Evolutionary conservation across 2,797 vertebrate genomes (phyloP), one percentile per base, ranked within the genome.

Genomic region (Betta splendens): DNA sequence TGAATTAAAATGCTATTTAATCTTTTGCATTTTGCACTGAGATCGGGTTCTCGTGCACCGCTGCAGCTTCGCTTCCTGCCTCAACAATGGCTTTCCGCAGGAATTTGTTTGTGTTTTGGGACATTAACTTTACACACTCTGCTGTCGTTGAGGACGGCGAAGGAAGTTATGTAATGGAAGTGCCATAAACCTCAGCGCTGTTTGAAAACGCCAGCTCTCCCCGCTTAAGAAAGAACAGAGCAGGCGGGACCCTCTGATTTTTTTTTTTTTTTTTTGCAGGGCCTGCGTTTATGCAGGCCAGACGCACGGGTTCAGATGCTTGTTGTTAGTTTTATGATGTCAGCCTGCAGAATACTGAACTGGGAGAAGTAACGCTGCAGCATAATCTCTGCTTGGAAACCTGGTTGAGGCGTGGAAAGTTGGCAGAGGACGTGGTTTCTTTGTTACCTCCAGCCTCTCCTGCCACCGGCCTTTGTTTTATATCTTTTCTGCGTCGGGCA

Each of bases 61-160:
- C 29, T 35, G 23, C 20, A 54, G 38, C 44, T 66, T 42, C 23
- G 16, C 49, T 74, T 85, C 77, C 76, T 18, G 36, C 77, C 63
- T 45, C 53, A 32, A 71, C 46, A 1, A 59, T 44, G 70, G 50
- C n/a, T 71, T 74, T 88, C 61, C 72, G 80, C 70, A 5, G 62
- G 78, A 71, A 69, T 84, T 79, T 87, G 83, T 92, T 90, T 90
- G 88, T 48, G 89, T 93, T 92, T 88, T 87, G 70, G 78, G 76
- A 85, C 84, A 71, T 93, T 90, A 90, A 91, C 89, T 93, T 92
- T 90, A 89, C 86, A 79, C 88, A 81, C 89, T 88, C 87, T 92
- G 85, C 91, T 86, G 91, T 89, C 75, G 62, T 70, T 81, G 77
- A 73, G 66, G 83, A 87, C 78, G 69, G 78, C 77, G 64, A n/a